A percentile compares a stretch with the other conserved stretches of the same genome.
Evolutionary conservation across 1,140 invertebrate genomes (phyloP).

Genomic region (Heterodera carotae): DNA sequence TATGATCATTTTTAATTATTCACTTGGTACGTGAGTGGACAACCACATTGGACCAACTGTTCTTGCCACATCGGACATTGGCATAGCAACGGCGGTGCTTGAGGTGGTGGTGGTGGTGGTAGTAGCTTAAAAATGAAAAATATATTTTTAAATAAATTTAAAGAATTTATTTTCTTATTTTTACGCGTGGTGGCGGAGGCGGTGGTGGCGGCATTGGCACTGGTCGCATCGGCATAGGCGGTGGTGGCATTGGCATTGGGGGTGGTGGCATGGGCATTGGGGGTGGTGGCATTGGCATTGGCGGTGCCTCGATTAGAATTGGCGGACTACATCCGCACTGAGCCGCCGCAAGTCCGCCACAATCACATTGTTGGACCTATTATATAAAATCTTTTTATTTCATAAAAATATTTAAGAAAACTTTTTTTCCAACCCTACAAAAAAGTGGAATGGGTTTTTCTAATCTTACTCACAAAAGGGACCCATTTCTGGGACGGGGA

Average conservation of each 20-base stretch:
- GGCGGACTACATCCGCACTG: conserved; percentile 3
- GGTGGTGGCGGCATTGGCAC: conserved; percentile 18
- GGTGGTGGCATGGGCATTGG: conserved; percentile 24
- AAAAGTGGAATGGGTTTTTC: too few relatives aligned
- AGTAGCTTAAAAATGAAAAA: background rate
- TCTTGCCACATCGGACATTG: conserved; percentile 29
- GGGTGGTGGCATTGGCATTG: conserved; percentile 24
- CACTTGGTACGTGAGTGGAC: conserved; percentile 28
- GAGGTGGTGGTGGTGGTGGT: background rate
- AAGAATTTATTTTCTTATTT: background rate
- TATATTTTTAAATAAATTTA: too few relatives aligned
- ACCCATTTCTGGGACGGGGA: too few relatives aligned
- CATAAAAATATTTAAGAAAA: background rate
- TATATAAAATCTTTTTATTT: background rate
- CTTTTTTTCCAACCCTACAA: background rate
- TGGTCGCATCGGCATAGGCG: too few relatives aligned
- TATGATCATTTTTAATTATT: conserved; percentile 9
- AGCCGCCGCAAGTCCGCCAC: background rate
- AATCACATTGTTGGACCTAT: conserved; percentile 27
- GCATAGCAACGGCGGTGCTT: conserved; percentile 5
- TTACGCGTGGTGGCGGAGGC: background rate
- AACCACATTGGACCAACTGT: conserved; percentile 20
- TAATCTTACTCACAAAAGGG: too few relatives aligned
- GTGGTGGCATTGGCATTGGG: conserved; percentile 21
- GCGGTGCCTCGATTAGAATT: background rate